Evolutionary conservation across 2,113 vertebrate species (phyloP), one percentile per base, ranked within the genome.

Genomic region (Vidua chalybeata): DNA sequence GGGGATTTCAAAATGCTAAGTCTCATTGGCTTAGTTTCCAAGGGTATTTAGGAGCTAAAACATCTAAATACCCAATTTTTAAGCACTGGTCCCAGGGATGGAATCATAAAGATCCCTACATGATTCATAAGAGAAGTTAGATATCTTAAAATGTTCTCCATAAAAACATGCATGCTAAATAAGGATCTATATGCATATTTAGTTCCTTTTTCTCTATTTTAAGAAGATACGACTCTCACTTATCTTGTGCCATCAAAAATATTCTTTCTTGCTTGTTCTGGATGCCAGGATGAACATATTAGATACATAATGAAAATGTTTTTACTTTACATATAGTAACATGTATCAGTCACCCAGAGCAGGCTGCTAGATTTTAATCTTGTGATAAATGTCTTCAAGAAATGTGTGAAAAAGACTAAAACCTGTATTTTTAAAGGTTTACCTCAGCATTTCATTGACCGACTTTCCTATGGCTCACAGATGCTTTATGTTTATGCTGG

Each of bases 1-100:
- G 9, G 17, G 8, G 52, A 93, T 86, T 88, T 83, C 56, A 48
- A 92, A 90, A 63, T n/a, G 23, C 5, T 71, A 59, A 90, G 21
- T 91, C 27, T 91, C 33, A 48, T 75, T 92, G 80, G 69, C 28
- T 91, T 89, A 72, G 15, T 64, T 95, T 90, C 76, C 95, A 90
- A 93, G 19, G 2, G 2, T 64, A 46, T 71, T 92, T 81, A 77
- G 80, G 11, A 74, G 11, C 11, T 55, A 71, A 54, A 27, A 13
- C 7, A 73, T 41, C 11, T 23, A 75, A 92, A 48, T 21, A 56
- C 2, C 20, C 54, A 64, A n/a, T 48, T 86, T 86, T 81, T 86
- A 89, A 84, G 9, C 10, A 64, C 7, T 78, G 13, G 39, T 81
- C 43, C 22, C 68, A 78, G 11, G 21, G 17, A 81, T 48, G 15